phyloP scores from a whole-genome alignment of 2,113 vertebrate species.

The Bettongia penicillata region DNA sequence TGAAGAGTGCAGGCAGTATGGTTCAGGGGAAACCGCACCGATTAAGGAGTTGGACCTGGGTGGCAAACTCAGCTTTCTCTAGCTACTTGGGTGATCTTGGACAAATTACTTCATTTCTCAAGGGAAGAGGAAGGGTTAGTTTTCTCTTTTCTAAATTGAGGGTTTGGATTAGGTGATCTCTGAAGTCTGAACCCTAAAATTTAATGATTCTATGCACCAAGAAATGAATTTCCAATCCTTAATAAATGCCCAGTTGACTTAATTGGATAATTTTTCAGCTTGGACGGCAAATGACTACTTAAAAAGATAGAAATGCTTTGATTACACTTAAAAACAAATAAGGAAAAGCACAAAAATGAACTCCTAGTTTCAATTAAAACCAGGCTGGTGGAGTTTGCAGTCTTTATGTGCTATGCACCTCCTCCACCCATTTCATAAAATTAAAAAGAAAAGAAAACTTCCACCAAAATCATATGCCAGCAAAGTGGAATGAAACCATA shows the following conservation, averaged over 20 bases:
- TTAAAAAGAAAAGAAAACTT: background rate
- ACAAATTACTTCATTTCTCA: background rate
- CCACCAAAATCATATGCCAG: background rate
- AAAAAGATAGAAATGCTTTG: slow-evolving; percentile 10
- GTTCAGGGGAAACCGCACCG: background rate
- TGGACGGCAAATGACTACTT: background rate
- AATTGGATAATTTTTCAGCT: background rate
- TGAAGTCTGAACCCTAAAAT: background rate
- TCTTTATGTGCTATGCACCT: slow-evolving; percentile 1
- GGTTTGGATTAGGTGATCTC: background rate
- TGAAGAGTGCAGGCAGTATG: background rate
- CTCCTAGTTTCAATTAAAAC: slow-evolving; percentile 33
- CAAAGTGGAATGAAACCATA: background rate
- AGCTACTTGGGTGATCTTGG: background rate
- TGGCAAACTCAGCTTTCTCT: background rate
- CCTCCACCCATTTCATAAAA: slow-evolving; percentile 18
- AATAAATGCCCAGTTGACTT: slow-evolving; percentile 4
- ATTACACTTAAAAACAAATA: slow-evolving; percentile 15
- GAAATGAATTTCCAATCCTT: slow-evolving; percentile 15
- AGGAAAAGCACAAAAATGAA: slow-evolving; percentile 20
- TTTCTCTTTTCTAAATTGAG: background rate
- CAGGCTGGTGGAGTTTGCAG: background rate
- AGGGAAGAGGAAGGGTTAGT: background rate
- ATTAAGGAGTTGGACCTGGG: background rate
- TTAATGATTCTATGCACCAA: background rate